Base-by-base conservation (phyloP, 2,888 invertebrate species). In the Aspidiotus rigidus region DNA sequence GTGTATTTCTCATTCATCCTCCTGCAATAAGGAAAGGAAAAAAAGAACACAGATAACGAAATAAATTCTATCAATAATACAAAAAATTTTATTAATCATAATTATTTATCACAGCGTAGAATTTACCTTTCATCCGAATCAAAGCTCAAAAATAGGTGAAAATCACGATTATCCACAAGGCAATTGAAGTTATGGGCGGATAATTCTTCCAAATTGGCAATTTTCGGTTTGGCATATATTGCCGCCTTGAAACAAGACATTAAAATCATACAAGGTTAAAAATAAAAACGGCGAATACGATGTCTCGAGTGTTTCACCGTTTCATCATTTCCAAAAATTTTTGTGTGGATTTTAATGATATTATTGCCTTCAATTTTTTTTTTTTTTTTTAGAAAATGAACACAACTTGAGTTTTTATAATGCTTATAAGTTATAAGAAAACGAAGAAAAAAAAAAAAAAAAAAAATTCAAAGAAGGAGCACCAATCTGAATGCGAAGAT, bases 141-240 rank as follows among this genome's bases (percentile, higher is more conserved):
- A 49, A 67, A 67, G 60, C 57, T 67, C 67, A 67, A 60, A 17
- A 67, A 67, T n/a, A 67, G 40, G 9, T 67, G 11, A 44, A 59
- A 16, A 67, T 67, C 67, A 49, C 67, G 56, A 60, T 67, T 67
- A 53, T 67, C 67, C 10, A 67, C 67, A 44, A 67, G 60, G 49
- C 60, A 60, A 67, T 67, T 40, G 39, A 59, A 60, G n/a, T 67
- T 60, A 7, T 59, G 59, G n/a, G 60, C 59, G 10, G 67, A 44
- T 40, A 60, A 60, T 60, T 67, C 67, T 11, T 59, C 59, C 59
- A 60, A 60, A 40, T 60, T 67, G 10, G 67, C 59, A 59, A 67
- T 57, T 42, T 67, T 59, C 53, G 42, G 59, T 16, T 59, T 60
- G 17, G 67, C 44, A 59, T 67, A n/a, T 9, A 60, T 53, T 28